Conservation (phyloP, 2,113 vertebrate species). For the Phyllostomus discolor region DNA sequence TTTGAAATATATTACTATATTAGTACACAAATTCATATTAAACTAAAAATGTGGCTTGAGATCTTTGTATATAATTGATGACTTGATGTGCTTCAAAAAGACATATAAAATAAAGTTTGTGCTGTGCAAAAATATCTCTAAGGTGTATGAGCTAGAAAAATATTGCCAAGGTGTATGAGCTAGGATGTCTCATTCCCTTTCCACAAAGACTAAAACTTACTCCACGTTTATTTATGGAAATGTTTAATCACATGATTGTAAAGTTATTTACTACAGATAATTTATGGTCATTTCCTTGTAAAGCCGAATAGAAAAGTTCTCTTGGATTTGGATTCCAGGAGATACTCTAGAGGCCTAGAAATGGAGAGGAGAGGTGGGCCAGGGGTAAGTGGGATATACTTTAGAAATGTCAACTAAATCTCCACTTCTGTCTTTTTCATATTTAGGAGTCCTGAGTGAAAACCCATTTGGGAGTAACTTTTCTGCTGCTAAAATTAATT, state of each 20-base stretch:
- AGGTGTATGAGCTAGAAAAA: background rate
- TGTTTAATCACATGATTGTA: background rate
- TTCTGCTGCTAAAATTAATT: conserved; percentile 17
- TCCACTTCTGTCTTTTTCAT: background rate
- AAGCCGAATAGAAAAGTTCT: background rate
- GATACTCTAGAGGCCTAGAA: background rate
- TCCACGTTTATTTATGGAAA: background rate
- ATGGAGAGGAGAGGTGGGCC: no score
- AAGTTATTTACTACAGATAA: background rate
- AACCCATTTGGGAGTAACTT: background rate
- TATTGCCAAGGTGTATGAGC: background rate
- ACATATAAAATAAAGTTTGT: background rate
- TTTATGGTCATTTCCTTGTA: background rate
- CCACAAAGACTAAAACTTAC: background rate
- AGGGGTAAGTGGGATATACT: background rate
- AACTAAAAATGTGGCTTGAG: background rate
- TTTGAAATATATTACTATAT: background rate
- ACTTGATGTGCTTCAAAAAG: background rate
- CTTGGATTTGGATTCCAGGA: background rate
- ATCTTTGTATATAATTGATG: background rate
- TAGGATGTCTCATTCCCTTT: background rate
- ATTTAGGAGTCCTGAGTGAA: background rate
- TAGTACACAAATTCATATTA: background rate
- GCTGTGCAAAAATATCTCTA: background rate
- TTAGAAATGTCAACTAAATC: background rate